These are phyloP conservation scores for Cerastis rubricosa DNA, from an alignment of 2,888 invertebrate species.

Conservation along the genomic window DNA sequence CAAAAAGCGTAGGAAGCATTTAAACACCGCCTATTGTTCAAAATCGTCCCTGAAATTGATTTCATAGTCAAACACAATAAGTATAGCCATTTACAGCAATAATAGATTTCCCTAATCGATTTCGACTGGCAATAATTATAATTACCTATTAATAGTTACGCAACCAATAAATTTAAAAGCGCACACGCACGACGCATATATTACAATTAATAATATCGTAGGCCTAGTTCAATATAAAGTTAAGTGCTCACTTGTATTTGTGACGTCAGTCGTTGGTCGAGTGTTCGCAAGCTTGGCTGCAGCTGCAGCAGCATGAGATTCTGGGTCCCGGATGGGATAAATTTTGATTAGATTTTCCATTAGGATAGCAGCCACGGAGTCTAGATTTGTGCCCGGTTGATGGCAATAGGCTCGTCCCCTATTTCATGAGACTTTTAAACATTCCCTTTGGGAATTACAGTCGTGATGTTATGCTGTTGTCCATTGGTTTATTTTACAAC, in stretches of 20 bases:
- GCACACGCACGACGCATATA: slow-evolving; percentile 25
- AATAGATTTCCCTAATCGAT: slow-evolving; percentile 37
- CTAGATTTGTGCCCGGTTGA: no score
- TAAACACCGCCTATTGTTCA: slow-evolving; percentile 19
- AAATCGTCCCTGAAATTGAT: slow-evolving; percentile 31
- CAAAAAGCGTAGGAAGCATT: background rate
- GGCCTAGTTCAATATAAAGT: slow-evolving; percentile 38
- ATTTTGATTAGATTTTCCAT: no score
- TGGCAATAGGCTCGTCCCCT: no score
- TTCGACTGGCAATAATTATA: slow-evolving; percentile 22
- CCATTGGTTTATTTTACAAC: no score
- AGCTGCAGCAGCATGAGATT: no score
- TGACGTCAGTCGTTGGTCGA: no score
- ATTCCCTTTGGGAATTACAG: no score
- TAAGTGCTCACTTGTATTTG: slow-evolving; percentile 15
- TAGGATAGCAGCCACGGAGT: no score
- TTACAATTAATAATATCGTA: slow-evolving; percentile 25
- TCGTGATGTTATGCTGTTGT: no score
- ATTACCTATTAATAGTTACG: slow-evolving; percentile 42
- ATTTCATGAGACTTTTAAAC: no score
- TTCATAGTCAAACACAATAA: slow-evolving; percentile 33
- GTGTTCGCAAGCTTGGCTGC: no score
- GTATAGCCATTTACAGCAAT: slow-evolving; percentile 6
- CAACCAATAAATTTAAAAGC: slow-evolving; percentile 48
- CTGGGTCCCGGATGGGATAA: no score